Evolutionary conservation across 2,888 invertebrate species (phyloP), one percentile per base, ranked within the genome.

Genomic region (Papilio demoleus): DNA sequence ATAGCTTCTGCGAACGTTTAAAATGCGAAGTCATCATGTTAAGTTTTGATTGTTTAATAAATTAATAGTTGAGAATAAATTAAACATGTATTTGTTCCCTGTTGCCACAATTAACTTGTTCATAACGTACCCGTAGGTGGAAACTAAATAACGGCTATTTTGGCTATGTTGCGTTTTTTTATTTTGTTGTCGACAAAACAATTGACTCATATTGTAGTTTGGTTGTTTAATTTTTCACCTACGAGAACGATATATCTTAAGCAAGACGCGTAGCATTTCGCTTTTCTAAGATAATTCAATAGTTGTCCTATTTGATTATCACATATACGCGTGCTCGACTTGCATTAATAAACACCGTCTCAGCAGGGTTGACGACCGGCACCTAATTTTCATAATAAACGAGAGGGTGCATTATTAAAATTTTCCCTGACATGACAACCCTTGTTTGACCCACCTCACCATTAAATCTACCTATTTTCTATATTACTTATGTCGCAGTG

Each of bases 381-480:
- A 84, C 85, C 89, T 92, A 92, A 92, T 92, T 91, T 91, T 91
- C 90, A 92, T 92, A 92, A 87, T 87, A 88, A 91, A 92, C 91
- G 90, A 91, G 85, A 83, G 79, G 78, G 81, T 92, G 87, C 88
- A 92, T 92, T 92, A 92, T 92, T 92, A 90, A 92, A 91, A 89
- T 85, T 83, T 86, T 80, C 81, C 81, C 80, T 82, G 79, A 84
- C 83, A 87, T 86, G 90, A 88, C 90, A 88, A 81, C 87, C 86
- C 85, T 84, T 80, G 76, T 77, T 76, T 81, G 79, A 84, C 83
- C 84, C 81, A 82, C 75, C 75, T 77, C 75, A 81, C 77, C 84
- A 83, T 87, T 87, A 84, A 87, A 88, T 87, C 86, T 87, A 85
- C 81, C 71, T 70, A 61, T 34, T 62, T 70, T 38, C 17, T 36